A percentile compares a stretch with the other conserved stretches of the same genome.
These are phyloP conservation scores for Pristionchus mayeri DNA, from an alignment of 2,888 invertebrate genomes.

Conservation along the genomic window DNA sequence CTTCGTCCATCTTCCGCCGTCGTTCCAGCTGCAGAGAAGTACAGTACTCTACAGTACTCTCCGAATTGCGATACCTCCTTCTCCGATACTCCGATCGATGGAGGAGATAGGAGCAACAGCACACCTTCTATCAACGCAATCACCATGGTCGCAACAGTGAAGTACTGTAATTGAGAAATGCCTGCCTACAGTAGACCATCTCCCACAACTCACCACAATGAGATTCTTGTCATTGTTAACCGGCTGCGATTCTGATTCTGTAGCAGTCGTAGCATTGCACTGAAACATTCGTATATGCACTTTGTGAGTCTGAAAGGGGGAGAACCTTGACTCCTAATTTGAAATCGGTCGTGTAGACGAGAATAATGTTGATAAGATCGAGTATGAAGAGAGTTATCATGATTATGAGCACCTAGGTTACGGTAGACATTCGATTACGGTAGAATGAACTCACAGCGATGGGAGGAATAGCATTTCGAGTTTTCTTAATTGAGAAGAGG, in stretches of 20 bases:
- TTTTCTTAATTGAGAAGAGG: constrained; percentile 41
- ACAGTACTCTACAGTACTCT: not conserved
- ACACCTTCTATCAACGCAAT: not conserved
- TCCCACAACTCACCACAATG: not conserved
- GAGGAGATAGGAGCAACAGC: constrained; percentile 35
- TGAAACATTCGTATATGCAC: not conserved
- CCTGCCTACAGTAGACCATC: not conserved
- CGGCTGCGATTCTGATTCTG: not conserved
- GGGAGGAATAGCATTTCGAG: constrained; percentile 36
- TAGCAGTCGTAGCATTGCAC: not conserved
- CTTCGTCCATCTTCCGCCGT: not conserved
- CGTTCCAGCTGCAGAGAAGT: not conserved
- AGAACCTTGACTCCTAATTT: not conserved
- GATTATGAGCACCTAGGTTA: not conserved
- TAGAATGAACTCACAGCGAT: not conserved
- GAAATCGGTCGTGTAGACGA: not conserved
- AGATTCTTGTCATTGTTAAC: constrained; percentile 37
- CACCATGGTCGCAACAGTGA: not conserved
- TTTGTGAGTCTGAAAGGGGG: not conserved
- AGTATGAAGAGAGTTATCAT: constrained; percentile 25
- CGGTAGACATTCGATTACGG: not conserved
- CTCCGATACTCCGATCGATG: constrained; percentile 12
- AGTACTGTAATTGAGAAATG: constrained; percentile 29
- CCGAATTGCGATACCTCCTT: constrained; percentile 12
- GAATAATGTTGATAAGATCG: constrained; percentile 28